phyloP scores from a whole-genome alignment of 2,797 vertebrate species.

The Ctenosaura bakeri region DNA sequence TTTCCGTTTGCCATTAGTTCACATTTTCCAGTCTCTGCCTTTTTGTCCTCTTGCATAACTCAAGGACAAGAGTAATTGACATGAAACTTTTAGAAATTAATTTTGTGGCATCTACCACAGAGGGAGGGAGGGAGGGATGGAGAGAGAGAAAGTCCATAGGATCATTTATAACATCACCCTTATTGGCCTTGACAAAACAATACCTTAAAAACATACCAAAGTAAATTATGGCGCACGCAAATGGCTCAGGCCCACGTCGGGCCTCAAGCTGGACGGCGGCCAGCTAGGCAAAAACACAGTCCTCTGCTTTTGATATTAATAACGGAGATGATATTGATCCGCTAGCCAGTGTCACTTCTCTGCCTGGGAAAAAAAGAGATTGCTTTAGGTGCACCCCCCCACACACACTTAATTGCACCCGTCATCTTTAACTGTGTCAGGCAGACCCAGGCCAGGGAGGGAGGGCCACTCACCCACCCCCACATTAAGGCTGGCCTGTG shows the following conservation, averaged over 20 bases:
- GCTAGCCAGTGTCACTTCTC: conserved; percentile 84
- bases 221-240: conserved; percentile 98
- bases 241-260: conserved; percentile 86
- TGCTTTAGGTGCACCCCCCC: conserved; percentile 80
- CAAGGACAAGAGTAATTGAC: conserved; percentile 97
- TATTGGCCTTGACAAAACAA: conserved; percentile 99
- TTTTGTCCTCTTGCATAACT: conserved; percentile 88
- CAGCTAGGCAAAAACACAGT: conserved; percentile 96
- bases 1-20: conserved; percentile 93
- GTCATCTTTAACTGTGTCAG: conserved; percentile 95
- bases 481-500: conserved; percentile 72
- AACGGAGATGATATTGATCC: conserved; percentile 98
- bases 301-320: conserved; percentile 99
- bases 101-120: conserved; percentile 90
- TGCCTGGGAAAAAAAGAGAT: conserved; percentile 85
- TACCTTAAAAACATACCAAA: conserved; percentile 99
- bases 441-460: conserved; percentile 88
- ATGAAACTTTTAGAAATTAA: conserved; percentile 97
- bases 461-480: conserved; percentile 69
- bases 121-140: conserved; percentile 82
- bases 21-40: conserved; percentile 82
- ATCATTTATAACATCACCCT: conserved; percentile 98
- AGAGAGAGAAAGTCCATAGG: conserved; percentile 86
- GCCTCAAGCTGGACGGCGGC: conserved; percentile 82
- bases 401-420: conserved; percentile 91